Evolutionary conservation across 2,888 invertebrate genomes (phyloP).

Genomic region (Drosophila vallismaia): DNA sequence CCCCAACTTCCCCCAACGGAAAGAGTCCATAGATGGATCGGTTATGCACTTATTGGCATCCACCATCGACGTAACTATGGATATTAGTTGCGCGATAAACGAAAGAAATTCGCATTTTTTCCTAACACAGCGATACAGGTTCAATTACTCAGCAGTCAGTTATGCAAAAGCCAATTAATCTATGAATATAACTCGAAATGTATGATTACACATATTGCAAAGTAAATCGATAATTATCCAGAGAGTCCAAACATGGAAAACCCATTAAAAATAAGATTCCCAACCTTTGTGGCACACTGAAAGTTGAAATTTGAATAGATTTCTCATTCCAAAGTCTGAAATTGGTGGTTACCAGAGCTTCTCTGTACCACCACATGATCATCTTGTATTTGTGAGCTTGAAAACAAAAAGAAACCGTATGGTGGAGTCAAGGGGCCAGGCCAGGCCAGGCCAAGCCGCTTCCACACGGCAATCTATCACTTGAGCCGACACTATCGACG

Average conservation of each 20-base stretch:
- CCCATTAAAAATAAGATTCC: slow-evolving; percentile 23
- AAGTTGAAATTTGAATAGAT: not conserved
- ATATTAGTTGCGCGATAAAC: too few species aligned
- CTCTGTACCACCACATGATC: not conserved
- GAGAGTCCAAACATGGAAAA: slow-evolving; percentile 28
- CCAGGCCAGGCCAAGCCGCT: slow-evolving; percentile 9
- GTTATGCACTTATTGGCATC: slow-evolving; percentile 2
- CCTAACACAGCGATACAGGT: too few species aligned
- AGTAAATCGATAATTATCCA: slow-evolving; percentile 7
- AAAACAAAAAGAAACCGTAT: not conserved
- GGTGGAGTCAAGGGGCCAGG: slow-evolving; percentile 16
- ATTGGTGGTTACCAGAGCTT: not conserved
- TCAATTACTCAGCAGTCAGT: slow-evolving; percentile 51
- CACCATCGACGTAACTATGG: not conserved
- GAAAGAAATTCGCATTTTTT: too few species aligned
- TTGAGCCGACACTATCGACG: slow-evolving; percentile 70
- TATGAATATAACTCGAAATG: slow-evolving; percentile 42
- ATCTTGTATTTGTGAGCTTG: not conserved
- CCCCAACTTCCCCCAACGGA: slow-evolving; percentile 23
- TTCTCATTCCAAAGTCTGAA: not conserved
- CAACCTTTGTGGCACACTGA: not conserved
- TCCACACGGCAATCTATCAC: slow-evolving; percentile 65
- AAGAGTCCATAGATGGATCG: not conserved
- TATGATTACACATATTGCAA: slow-evolving; percentile 33
- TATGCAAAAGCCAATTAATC: slow-evolving; percentile 53